Evolutionary conservation across 2,113 vertebrate species (phyloP).

Genomic region (Telmatochromis brachygnathus): DNA sequence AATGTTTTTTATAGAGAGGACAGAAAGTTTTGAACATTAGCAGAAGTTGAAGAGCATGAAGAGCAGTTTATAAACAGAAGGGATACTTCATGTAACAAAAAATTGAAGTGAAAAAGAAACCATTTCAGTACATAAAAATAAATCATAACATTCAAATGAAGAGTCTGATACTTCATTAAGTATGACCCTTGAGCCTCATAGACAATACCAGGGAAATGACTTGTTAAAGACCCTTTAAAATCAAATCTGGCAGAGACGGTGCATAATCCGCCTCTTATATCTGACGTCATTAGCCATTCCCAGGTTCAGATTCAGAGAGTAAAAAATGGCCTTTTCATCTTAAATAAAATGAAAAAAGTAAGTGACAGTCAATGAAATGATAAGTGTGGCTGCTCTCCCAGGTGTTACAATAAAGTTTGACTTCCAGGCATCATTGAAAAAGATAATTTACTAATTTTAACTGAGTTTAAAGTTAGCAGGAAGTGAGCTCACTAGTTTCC

Average conservation of each 20-base stretch:
- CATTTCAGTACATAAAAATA: fast-evolving
- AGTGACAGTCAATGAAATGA: background rate
- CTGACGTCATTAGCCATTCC: background rate
- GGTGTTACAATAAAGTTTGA: background rate
- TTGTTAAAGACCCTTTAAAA: background rate
- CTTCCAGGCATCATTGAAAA: background rate
- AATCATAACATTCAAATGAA: background rate
- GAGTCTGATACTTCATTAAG: background rate
- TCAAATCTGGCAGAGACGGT: background rate
- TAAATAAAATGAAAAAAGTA: background rate
- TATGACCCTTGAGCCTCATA: background rate
- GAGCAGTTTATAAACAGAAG: background rate
- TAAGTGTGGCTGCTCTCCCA: background rate
- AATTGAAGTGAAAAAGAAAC: background rate
- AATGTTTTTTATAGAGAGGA: background rate
- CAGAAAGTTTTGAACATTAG: background rate
- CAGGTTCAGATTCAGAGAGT: background rate
- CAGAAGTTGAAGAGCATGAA: background rate
- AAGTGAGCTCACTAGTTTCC: background rate
- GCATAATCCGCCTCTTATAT: background rate
- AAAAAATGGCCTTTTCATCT: background rate
- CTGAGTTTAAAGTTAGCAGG: background rate
- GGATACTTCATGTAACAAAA: background rate
- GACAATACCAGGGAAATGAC: background rate
- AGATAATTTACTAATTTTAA: background rate